phyloP scores from a whole-genome alignment of 2,797 vertebrate genomes.

The Pantherophis vulpinus region DNA sequence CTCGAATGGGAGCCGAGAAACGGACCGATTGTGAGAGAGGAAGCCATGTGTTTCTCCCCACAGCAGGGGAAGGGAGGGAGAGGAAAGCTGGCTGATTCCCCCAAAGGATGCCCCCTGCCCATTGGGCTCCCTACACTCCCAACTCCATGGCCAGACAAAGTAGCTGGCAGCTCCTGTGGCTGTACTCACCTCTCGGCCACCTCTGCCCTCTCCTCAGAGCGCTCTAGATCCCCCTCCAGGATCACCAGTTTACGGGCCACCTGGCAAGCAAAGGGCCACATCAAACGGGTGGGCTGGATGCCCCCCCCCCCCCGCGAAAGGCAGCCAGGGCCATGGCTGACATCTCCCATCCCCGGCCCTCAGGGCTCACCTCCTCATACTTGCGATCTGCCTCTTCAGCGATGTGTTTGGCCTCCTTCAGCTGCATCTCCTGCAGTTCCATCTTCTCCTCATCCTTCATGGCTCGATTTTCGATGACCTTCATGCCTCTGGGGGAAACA shows the following conservation, averaged over 20 bases:
- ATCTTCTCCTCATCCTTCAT: constrained; percentile 99
- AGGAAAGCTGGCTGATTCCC: too few relatives aligned
- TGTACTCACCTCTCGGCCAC: constrained; percentile 90
- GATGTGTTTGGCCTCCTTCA: constrained; percentile 98
- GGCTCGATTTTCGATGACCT: constrained; percentile 97
- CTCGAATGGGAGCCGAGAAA: not conserved
- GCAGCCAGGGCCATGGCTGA: not conserved
- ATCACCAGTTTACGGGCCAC: constrained; percentile 96
- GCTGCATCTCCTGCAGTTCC: constrained; percentile 98
- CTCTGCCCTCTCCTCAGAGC: constrained; percentile 94
- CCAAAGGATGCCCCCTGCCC: not conserved
- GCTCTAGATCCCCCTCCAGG: constrained; percentile 93
- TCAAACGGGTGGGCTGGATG: accelerated
- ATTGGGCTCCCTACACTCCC: not conserved
- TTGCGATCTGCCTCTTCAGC: constrained; percentile 97
- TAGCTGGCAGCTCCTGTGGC: not conserved
- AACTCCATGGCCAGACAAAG: too few relatives aligned
- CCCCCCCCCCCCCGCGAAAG: too few relatives aligned
- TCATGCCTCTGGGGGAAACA: constrained; percentile 87
- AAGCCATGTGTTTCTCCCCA: not conserved
- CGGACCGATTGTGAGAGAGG: not conserved
- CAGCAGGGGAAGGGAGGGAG: not conserved
- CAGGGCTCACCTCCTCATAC: constrained; percentile 89
- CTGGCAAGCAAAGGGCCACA: constrained; percentile 59
- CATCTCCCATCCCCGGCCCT: not conserved